Base-by-base conservation (phyloP, 2,113 vertebrate species). In the Melanerpes formicivorus region DNA sequence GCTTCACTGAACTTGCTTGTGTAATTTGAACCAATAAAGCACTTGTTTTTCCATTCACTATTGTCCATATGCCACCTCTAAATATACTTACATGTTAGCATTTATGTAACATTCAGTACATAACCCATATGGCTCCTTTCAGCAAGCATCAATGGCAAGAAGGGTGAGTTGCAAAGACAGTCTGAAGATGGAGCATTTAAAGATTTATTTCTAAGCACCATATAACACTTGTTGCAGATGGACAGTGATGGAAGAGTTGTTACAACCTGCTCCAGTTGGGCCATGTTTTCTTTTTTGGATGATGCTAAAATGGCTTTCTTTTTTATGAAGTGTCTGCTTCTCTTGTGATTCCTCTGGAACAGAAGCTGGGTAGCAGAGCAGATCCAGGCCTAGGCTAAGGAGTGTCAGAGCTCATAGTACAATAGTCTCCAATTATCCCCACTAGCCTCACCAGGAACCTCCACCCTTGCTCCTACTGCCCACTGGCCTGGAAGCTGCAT, bases 61-160 rank as follows among this genome's bases (percentile, higher is more conserved):
- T 11, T 70, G 74, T 62, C 94, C 91, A 91, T 93, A 89, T 75
- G 91, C 26, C 75, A 83, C 44, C 72, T 85, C 89, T 67, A 90
- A 91, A 89, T 94, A 91, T 69, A 93, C 64, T 92, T 67, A 27
- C 30, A 54, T 67, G 87, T 67, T 71, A 92, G 81, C 89, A 91
- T 89, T 90, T 85, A 80, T 64, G 69, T 80, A 84, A 87, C 2
- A 0, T 90, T 88, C 88, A 81, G 83, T 83, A 84, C 75, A 74
- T 94, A 89, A 95, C 73, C 81, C 91, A 89, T 87, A 94, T 75
- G 94, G 87, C 92, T 89, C 37, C 63, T 81, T 92, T 95, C 87
- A 88, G 77, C 78, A 93, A 80, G 60, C 78, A 77, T 80, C 56
- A 83, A 87, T 17, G 72, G 88, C 54, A 91, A 90, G 62, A 60